Conservation (phyloP, 37 sponge, comb jelly and placozoan species). For the Cladorhizidae sp. region DNA sequence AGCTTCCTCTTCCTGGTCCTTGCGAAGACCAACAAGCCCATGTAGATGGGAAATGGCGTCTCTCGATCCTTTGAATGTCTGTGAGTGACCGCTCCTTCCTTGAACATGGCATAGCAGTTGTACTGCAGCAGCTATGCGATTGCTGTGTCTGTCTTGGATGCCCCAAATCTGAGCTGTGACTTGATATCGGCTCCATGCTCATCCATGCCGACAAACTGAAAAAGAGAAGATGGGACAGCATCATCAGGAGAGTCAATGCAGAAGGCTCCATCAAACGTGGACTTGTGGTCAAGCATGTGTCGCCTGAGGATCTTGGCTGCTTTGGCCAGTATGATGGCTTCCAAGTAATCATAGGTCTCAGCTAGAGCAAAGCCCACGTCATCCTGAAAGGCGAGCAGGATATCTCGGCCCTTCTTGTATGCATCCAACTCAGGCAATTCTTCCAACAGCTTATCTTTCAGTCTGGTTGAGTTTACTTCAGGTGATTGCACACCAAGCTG, state of each 20-base stretch:
- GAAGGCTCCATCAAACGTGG: background rate
- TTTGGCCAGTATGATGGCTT: background rate
- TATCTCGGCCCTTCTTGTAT: conserved; percentile 9
- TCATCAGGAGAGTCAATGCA: background rate
- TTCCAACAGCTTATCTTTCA: background rate
- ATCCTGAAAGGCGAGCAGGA: conserved; percentile 22
- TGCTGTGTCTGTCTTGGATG: background rate
- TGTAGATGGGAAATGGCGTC: background rate
- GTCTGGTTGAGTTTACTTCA: background rate
- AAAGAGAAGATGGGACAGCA: conserved; percentile 13
- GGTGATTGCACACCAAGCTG: background rate
- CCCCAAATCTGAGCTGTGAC: background rate
- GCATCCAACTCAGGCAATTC: conserved; percentile 17
- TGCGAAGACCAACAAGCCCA: background rate
- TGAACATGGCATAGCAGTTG: background rate
- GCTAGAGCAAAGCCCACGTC: conserved; percentile 5
- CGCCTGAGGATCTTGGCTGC: conserved; percentile 9
- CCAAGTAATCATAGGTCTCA: conserved; percentile 3
- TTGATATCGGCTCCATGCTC: conserved; percentile 26
- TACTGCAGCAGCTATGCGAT: background rate
- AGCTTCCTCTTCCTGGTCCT: background rate
- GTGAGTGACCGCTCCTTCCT: background rate
- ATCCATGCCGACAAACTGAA: conserved; percentile 24
- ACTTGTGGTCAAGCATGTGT: background rate
- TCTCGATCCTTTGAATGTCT: background rate